Evolutionary conservation across 2,888 invertebrate genomes (phyloP), one percentile per base, ranked within the genome.

Genomic region (Muschampia plurimacula): DNA sequence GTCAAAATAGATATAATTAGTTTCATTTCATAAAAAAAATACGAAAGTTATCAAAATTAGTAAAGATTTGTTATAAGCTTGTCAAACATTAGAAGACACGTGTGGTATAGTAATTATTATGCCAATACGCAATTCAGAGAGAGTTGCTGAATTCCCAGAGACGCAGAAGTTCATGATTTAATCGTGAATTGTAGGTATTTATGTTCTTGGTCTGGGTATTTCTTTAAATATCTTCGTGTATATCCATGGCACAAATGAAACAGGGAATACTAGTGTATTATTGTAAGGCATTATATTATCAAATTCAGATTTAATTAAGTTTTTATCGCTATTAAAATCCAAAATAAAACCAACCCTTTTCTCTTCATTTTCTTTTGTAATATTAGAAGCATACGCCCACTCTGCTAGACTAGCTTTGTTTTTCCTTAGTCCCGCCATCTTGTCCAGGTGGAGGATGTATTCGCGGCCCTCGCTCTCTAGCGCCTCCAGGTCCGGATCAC

Each of bases 351-450:
- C 60, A 32, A 93, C 94, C 86, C 89, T 85, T 74, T 82, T 86
- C n/a, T 92, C 93, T 15, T 94, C 93, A 79, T 93, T 97, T 72
- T 95, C 95, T 68, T 97, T 96, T 0, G 96, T 97, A 59, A 98
- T 95, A 84, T 98, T 97, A 0, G 97, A 96, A 0, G 96, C 96
- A 83, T 97, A 97, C 0, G 94, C 95, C 97, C 98, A 98, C 73
- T 96, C 95, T 0, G 96, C 96, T 3, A 96, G 78, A 0, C 95
- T 93, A 5, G 95, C 95, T n/a, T 93, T 89, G 82, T 97, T 96
- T 75, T 92, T 94, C 81, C 96, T 95, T 66, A 89, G 80, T 0
- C 95, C 96, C n/a, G 95, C 89, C 73, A 95, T 95, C 67, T 91
- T 93, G 83, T 97, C 96, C 41, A 96, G 83, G 74, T 95, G 94